Base-by-base conservation (phyloP, 2,888 invertebrate species). In the Tillus elongatus region DNA sequence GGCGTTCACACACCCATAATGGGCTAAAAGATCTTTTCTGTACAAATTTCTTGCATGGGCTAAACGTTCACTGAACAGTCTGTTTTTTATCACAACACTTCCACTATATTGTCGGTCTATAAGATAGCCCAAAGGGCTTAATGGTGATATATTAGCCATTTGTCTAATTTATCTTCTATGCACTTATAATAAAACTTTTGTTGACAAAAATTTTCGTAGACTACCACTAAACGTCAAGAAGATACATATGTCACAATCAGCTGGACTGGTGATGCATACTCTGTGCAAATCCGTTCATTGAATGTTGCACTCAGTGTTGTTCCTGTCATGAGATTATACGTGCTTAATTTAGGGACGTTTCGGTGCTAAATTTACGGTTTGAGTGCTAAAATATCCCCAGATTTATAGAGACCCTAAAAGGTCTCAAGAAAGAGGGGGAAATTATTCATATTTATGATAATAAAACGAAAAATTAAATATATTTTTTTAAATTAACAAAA, bases 1-100 rank as follows among this genome's bases (percentile, higher is more conserved):
- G 44, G 93, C 92, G 73, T 95, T 95, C 39, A 95, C 90, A 74
- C 93, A 95, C 57, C 93, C 93, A 72, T 80, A 93, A 72, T 93
- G 93, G 47, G 87, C 85, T 48, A 80, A 72, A 39, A 93, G 73
- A 68, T 93, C 87, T 56, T 83, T 83, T 52, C 82, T 77, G 65
- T 79, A 90, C 28, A 92, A 72, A 69, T 81, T 84, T 60, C 76
- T 77, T 4, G 85, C 83, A 41, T 70, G 70, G 38, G 71, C 68
- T 43, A 85, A 69, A 43, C 85, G 76, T 42, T 70, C 66, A 46
- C 63, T 64, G 40, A 78, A 74, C 46, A 80, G 67, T 43, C 71
- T 70, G 39, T 74, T 71, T 60, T 73, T 75, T 44, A 79, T 67
- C 60, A 73, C 63, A 40, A 71, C 57, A 51, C 70, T 63, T 45